Evolutionary conservation across 2,888 invertebrate species (phyloP), one percentile per base, ranked within the genome.

Genomic region (Hymenopus coronatus): DNA sequence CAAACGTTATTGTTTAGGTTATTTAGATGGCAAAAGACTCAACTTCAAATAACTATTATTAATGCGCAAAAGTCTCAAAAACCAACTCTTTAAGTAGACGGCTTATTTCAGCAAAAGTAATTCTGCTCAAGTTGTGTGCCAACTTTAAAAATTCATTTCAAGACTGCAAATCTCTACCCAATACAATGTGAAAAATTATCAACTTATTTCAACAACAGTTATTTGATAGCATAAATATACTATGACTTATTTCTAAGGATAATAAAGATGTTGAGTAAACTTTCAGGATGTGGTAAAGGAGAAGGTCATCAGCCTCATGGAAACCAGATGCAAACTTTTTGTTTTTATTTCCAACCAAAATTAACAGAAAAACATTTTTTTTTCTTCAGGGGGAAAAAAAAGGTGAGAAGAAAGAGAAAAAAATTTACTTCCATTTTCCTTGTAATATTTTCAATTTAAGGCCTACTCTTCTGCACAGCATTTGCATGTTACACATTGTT

Each of bases 281-380:
- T 20, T 70, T 70, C 8, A 70, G 54, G 54, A 70, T 20, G 54
- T 25, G 54, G 54, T 70, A 89, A 87, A 88, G 88, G 88, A 90
- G 20, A 87, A 87, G 87, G 87, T 82, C 87, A n/a, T 87, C n/a
- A 87, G 87, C 87, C 87, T 81, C 84, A 84, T 85, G 84, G 88
- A 88, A 84, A 88, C 88, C 88, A 88, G 84, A 88, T 84, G 88
- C 88, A 81, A 87, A 87, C 12, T 87, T 87, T 88, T 70, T 88
- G 30, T 81, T 88, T 88, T 88, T 88, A 88, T 88, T 88, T 88
- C 88, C 88, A 88, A 88, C 88, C 88, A 88, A 88, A 88, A 33
- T 88, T 81, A 88, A 88, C 88, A 88, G 85, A 82, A 82, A 85
- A 82, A 85, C 54, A 70, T 12, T 70, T 70, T 70, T 70, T 70